These are phyloP conservation scores for Nomada ferruginata DNA, from an alignment of 2,888 invertebrate genomes.

Conservation along the genomic window DNA sequence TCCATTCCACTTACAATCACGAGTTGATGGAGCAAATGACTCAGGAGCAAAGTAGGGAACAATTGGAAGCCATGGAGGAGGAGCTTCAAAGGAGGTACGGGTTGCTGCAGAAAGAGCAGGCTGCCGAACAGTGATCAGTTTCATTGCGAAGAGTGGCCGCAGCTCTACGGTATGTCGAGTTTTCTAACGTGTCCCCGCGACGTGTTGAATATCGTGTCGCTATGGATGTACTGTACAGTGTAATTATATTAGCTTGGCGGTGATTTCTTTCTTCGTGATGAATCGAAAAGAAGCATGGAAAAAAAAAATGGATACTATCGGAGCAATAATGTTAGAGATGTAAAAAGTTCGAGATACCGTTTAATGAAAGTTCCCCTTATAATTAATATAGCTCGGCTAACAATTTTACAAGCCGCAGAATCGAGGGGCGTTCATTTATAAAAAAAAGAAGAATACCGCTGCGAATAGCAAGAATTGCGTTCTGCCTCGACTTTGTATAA, in stretches of 20 bases:
- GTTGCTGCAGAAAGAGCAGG: constrained; percentile 59
- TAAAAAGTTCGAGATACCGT: background rate
- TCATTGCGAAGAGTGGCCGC: background rate
- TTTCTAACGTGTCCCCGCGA: constrained; percentile 17
- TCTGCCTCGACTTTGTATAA: constrained; percentile 57
- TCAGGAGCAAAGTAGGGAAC: constrained; percentile 85
- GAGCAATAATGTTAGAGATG: background rate
- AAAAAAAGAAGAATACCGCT: background rate
- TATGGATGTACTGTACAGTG: constrained; percentile 19
- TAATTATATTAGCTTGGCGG: background rate
- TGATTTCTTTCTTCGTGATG: background rate
- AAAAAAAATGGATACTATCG: background rate
- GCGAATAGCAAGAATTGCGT: constrained; percentile 35
- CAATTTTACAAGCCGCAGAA: background rate
- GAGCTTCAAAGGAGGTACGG: constrained; percentile 82
- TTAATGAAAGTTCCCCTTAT: background rate
- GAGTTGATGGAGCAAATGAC: constrained; percentile 92
- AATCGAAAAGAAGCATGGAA: background rate
- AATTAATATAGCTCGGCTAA: background rate
- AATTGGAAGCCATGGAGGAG: constrained; percentile 85
- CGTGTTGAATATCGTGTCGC: constrained; percentile 21
- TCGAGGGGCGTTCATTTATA: background rate
- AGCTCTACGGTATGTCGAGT: background rate
- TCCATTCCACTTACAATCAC: constrained; percentile 98
- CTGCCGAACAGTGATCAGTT: constrained; percentile 45